Evolutionary conservation across 2,797 vertebrate species (phyloP).

Genomic region (Rhinogobio ventralis): DNA sequence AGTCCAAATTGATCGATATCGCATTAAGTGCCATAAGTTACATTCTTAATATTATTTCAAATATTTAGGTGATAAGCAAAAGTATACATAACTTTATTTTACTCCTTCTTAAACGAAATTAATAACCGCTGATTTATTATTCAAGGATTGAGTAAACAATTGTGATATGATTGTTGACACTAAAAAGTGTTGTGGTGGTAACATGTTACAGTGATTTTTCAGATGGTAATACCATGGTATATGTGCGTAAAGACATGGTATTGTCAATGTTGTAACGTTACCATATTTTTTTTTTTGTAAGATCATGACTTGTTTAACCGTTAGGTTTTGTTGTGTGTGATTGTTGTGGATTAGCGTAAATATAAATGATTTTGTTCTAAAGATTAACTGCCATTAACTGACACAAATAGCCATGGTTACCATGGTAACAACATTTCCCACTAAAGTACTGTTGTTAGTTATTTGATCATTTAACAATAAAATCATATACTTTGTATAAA

Average conservation of each 20-base stretch:
- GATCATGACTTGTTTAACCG: neutral
- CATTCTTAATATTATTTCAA: neutral
- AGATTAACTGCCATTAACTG: neutral
- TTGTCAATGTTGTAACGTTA: neutral
- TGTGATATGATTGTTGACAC: neutral
- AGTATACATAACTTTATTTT: neutral
- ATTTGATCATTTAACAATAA: neutral
- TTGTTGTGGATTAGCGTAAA: neutral
- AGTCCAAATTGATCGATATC: neutral
- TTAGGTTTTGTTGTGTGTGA: neutral
- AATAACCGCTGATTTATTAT: neutral
- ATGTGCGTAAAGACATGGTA: neutral
- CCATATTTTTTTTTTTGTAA: neutral
- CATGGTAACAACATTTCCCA: constrained; percentile 15
- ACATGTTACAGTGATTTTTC: neutral
- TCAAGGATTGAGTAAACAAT: neutral
- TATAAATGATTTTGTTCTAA: neutral
- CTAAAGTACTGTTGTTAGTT: neutral
- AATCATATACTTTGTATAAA: neutral
- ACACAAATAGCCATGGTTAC: constrained; percentile 15
- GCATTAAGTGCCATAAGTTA: neutral
- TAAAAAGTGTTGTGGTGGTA: neutral
- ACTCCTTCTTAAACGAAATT: neutral
- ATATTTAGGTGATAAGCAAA: neutral
- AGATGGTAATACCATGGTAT: neutral